Conservation (phyloP, 1,140 invertebrate genomes). For the Bradysia coprophila region DNA sequence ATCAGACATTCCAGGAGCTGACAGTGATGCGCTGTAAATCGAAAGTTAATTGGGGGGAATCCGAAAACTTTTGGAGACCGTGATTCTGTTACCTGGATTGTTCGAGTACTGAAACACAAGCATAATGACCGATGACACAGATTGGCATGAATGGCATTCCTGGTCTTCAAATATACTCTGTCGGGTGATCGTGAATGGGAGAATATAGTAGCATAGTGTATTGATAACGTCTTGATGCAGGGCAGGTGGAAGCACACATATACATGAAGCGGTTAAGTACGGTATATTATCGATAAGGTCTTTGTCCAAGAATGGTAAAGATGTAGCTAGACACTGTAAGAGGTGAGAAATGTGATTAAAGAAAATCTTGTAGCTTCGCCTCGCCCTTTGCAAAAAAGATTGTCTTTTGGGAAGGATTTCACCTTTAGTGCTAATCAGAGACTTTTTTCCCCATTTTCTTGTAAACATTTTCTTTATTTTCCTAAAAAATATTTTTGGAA, state of each 20-base stretch:
- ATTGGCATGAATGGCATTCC: constrained; percentile 76
- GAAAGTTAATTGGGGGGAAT: too few species aligned
- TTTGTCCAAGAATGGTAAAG: constrained; percentile 91
- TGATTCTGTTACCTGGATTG: constrained; percentile 52
- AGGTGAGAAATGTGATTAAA: constrained; percentile 69
- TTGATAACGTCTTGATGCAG: constrained; percentile 92
- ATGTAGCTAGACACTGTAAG: constrained; percentile 78
- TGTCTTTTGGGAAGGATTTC: too few species aligned
- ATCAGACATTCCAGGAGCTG: constrained; percentile 88
- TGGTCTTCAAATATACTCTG: constrained; percentile 43
- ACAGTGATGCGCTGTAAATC: constrained; percentile 75
- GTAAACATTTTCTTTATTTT: too few species aligned
- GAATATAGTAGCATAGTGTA: constrained; percentile 85
- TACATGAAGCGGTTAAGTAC: constrained; percentile 81
- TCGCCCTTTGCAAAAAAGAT: too few species aligned
- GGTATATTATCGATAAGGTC: constrained; percentile 91
- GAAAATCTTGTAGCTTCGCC: too few species aligned
- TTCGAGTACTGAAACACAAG: constrained; percentile 92
- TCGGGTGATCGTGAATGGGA: constrained; percentile 80
- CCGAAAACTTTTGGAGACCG: too few species aligned
- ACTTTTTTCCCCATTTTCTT: too few species aligned
- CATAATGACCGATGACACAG: constrained; percentile 89
- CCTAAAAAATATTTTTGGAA: too few species aligned
- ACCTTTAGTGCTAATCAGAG: too few species aligned
- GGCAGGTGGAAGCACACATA: constrained; percentile 75